A percentile compares a stretch with the other conserved stretches of the same genome.
phyloP scores from a whole-genome alignment of 2,888 invertebrate species.

The Tetanocera ferruginea region DNA sequence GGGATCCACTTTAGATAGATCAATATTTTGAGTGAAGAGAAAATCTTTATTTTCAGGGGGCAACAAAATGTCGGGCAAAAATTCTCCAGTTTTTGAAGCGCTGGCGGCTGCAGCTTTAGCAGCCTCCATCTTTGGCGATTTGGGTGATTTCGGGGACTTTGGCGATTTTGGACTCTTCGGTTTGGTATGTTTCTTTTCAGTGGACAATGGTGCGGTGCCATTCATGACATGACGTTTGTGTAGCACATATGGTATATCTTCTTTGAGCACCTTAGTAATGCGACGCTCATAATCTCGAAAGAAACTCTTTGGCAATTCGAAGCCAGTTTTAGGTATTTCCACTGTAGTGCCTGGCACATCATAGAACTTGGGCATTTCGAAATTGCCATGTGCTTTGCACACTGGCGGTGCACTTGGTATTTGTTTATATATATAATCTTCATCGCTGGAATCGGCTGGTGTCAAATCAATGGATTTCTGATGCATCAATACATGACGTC shows the following conservation, averaged over 20 bases:
- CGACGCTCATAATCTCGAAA: conserved; percentile 78
- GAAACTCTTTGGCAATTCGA: conserved; percentile 81
- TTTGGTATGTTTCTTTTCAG: conserved; percentile 71
- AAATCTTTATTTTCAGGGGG: conserved; percentile 73
- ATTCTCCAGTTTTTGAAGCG: conserved; percentile 57
- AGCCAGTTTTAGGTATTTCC: conserved; percentile 77
- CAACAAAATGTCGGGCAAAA: conserved; percentile 72
- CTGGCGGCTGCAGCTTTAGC: conserved; percentile 53
- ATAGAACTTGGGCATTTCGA: conserved; percentile 74
- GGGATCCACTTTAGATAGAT: conserved; percentile 81
- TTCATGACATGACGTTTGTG: conserved; percentile 90
- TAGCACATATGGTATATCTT: conserved; percentile 87
- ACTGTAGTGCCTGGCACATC: conserved; percentile 67
- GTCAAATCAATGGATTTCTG: conserved; percentile 89
- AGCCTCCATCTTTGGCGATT: conserved; percentile 72
- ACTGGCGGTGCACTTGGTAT: conserved; percentile 81
- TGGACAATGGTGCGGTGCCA: conserved; percentile 79
- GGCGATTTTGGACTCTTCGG: conserved; percentile 78
- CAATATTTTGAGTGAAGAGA: conserved; percentile 81
- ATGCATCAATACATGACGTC: conserved; percentile 86
- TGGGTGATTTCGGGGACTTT: conserved; percentile 76
- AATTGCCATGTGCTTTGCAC: conserved; percentile 80
- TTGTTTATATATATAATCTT: conserved; percentile 83
- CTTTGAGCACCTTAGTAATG: conserved; percentile 70
- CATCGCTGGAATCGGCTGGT: conserved; percentile 87